Evolutionary conservation across 2,797 vertebrate species (phyloP).

Genomic region (Poeciliopsis gracilis): DNA sequence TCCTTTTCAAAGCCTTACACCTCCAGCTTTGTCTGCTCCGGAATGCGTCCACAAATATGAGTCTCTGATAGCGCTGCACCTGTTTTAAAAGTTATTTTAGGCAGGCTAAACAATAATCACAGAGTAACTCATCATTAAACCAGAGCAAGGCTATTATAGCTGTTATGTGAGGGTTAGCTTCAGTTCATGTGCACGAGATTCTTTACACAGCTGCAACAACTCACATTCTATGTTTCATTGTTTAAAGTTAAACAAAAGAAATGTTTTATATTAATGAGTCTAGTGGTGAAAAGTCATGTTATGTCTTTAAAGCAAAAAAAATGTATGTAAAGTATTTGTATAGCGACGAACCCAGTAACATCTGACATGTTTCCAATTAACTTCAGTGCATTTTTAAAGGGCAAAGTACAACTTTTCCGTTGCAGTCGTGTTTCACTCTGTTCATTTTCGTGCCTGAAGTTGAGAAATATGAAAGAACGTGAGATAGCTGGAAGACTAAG

Average conservation of each 20-base stretch:
- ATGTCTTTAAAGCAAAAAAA: constrained; percentile 45
- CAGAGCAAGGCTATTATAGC: constrained; percentile 59
- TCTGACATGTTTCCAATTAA: constrained; percentile 25
- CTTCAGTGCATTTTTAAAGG: constrained; percentile 4
- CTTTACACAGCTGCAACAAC: constrained; percentile 59
- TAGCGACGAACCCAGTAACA: constrained; percentile 35
- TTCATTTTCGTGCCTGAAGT: background rate
- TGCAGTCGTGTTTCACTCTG: background rate
- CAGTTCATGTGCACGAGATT: constrained; percentile 47
- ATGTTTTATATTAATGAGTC: constrained; percentile 45
- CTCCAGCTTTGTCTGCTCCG: constrained; percentile 74
- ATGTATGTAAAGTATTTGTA: constrained; percentile 3
- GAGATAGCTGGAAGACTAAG: too few relatives aligned
- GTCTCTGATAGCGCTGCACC: constrained; percentile 68
- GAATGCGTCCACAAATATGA: constrained; percentile 59
- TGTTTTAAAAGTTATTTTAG: constrained; percentile 68
- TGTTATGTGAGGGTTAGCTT: constrained; percentile 49
- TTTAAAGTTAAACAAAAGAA: constrained; percentile 27
- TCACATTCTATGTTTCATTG: constrained; percentile 22
- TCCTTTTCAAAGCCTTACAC: constrained; percentile 64
- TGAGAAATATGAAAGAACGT: too few relatives aligned
- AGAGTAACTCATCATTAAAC: constrained; percentile 63
- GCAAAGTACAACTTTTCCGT: background rate
- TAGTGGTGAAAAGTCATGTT: constrained; percentile 25
- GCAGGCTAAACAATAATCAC: constrained; percentile 73